phyloP scores from a whole-genome alignment of 2,888 invertebrate species.

The Neoaliturus tenellus region DNA sequence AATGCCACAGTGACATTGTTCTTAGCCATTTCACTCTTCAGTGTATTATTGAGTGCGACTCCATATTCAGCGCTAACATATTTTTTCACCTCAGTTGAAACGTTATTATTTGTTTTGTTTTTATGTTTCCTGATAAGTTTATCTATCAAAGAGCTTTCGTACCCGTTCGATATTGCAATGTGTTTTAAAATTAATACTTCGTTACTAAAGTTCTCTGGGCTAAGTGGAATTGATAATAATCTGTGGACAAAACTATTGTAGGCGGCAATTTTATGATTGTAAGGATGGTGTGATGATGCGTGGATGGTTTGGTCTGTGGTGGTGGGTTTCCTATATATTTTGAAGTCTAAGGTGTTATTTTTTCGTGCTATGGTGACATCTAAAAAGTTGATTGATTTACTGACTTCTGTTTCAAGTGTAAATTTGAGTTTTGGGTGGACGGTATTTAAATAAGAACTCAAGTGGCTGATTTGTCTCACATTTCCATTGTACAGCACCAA shows the following conservation, averaged over 20 bases:
- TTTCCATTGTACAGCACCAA: not conserved
- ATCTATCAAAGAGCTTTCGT: too few relatives aligned
- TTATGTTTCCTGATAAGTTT: too few relatives aligned
- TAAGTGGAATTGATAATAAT: not conserved
- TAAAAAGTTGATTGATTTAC: not conserved
- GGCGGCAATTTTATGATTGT: not conserved
- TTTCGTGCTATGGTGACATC: not conserved
- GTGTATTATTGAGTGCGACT: too few relatives aligned
- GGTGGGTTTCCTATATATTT: not conserved
- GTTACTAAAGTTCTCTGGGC: not conserved
- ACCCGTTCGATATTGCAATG: too few relatives aligned
- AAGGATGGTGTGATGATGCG: not conserved
- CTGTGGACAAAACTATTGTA: conserved; percentile 5
- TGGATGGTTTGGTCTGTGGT: not conserved
- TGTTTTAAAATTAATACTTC: too few relatives aligned
- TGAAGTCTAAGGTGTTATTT: not conserved
- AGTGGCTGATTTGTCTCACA: not conserved
- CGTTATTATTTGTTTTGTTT: too few relatives aligned
- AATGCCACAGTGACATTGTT: too few relatives aligned
- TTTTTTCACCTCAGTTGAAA: too few relatives aligned
- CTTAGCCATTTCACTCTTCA: too few relatives aligned
- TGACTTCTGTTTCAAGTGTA: not conserved
- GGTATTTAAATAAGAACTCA: not conserved
- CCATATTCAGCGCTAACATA: too few relatives aligned
- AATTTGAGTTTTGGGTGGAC: not conserved